These are phyloP conservation scores for Rutpela maculata DNA, from an alignment of 2,888 invertebrate genomes.

Conservation along the genomic window DNA sequence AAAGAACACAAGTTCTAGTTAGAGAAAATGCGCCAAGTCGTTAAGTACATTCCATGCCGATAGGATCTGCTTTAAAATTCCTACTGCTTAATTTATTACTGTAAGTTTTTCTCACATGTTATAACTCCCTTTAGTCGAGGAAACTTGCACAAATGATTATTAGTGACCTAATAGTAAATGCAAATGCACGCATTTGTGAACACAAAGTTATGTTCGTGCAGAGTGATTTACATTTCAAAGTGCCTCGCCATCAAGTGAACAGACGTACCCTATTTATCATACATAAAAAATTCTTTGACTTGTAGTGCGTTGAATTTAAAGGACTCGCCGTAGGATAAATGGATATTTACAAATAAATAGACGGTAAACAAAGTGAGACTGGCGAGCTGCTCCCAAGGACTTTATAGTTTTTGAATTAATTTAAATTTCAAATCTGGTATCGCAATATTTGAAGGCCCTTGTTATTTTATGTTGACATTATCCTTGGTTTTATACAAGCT, in stretches of 20 bases:
- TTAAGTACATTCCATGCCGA: conserved; percentile 6
- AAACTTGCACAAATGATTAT: conserved; percentile 18
- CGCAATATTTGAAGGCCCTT: not conserved
- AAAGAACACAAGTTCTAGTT: not conserved
- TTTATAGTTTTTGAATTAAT: conserved; percentile 23
- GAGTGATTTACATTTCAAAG: conserved; percentile 38
- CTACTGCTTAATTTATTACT: not conserved
- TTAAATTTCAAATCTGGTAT: conserved; percentile 20
- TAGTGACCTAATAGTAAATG: conserved; percentile 25
- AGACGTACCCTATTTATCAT: conserved; percentile 33
- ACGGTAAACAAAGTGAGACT: conserved; percentile 17
- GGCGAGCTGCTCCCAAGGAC: not conserved
- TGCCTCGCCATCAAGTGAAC: not conserved
- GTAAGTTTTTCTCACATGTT: not conserved
- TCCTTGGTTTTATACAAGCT: not conserved
- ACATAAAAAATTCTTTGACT: conserved; percentile 28
- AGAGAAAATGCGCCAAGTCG: not conserved
- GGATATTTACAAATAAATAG: conserved; percentile 29
- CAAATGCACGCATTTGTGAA: conserved; percentile 25
- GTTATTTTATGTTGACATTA: conserved; percentile 1
- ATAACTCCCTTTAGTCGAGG: conserved; percentile 17
- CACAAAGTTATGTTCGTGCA: conserved; percentile 24
- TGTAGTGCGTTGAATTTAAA: not conserved
- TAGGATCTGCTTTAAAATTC: conserved; percentile 8
- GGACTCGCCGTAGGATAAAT: not conserved